Evolutionary conservation across 2,888 invertebrate species (phyloP), one percentile per base, ranked within the genome.

Genomic region (Danaus chrysippus): DNA sequence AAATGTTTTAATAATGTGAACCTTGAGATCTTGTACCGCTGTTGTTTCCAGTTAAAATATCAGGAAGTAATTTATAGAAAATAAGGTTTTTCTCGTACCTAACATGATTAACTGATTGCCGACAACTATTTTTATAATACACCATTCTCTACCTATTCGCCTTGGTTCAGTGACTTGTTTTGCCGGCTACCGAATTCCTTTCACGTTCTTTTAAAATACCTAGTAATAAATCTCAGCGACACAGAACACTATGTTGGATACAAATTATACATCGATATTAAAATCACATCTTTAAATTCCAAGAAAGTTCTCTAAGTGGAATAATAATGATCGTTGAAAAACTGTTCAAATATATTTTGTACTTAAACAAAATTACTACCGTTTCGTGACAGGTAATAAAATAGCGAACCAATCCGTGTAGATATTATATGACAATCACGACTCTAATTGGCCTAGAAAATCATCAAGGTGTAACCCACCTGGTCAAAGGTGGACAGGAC

Each of bases 401-500:
- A 59, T 67, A 60, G 42, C 41, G 57, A 58, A 54, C 58, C 23
- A 58, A 54, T 60, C 46, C 54, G 54, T 52, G 60, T 41, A 57
- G 57, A 44, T 42, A 58, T 66, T 61, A 66, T 53, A 54, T 60
- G 61, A 59, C 63, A 64, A 49, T 58, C 55, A 55, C 53, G 58
- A 42, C 42, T 60, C 73, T 72, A 68, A 82, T 76, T 75, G 84
- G 74, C 86, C 88, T 87, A 87, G 86, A 85, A 87, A 86, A 76
- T 70, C 79, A 79, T 64, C 65, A 70, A 74, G 70, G 74, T 78
- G 71, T 81, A 76, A 81, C 82, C 81, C 83, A 82, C 78, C 68
- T 76, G 83, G 83, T 86, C 87, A 88, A 81, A 87, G 86, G 86
- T 86, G 73, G 76, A 73, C 78, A 67, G 76, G 77, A 77, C 75